These are phyloP conservation scores for Hydrotaea cyrtoneurina DNA, from an alignment of 2,888 invertebrate species.

Conservation along the genomic window DNA sequence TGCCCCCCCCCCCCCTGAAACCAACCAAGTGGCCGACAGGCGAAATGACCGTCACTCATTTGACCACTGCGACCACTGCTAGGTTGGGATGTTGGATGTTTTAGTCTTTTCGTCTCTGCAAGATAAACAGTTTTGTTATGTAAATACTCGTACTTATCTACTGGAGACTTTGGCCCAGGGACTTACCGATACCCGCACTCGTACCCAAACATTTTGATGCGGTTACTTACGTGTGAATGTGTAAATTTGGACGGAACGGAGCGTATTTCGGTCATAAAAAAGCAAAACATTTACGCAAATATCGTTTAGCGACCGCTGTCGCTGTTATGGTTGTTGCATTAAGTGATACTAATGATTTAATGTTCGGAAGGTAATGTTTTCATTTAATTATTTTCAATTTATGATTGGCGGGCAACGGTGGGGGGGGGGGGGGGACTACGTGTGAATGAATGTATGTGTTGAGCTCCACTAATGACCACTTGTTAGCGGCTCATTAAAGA, in stretches of 20 bases:
- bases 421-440: not conserved
- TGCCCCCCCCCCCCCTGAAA: too few species aligned
- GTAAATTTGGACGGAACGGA: not conserved
- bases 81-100: not conserved
- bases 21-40: too few species aligned
- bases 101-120: not conserved
- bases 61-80: not conserved
- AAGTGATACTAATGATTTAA: slow-evolving; percentile 47
- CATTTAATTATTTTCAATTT: slow-evolving; percentile 24
- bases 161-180: not conserved
- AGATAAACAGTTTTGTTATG: slow-evolving; percentile 34
- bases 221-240: not conserved
- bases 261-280: not conserved
- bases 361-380: slow-evolving; percentile 20
- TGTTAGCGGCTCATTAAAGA: not conserved
- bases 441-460: not conserved
- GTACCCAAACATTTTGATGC: not conserved
- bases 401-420: too few species aligned
- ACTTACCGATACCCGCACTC: not conserved
- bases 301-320: not conserved
- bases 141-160: not conserved
- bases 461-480: not conserved
- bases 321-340: slow-evolving; percentile 28
- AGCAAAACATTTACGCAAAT: slow-evolving; percentile 6
- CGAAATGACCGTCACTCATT: too few species aligned